These are phyloP conservation scores for Odocoileus virginianus DNA, from an alignment of 2,113 vertebrate species.

Conservation along the genomic window DNA sequence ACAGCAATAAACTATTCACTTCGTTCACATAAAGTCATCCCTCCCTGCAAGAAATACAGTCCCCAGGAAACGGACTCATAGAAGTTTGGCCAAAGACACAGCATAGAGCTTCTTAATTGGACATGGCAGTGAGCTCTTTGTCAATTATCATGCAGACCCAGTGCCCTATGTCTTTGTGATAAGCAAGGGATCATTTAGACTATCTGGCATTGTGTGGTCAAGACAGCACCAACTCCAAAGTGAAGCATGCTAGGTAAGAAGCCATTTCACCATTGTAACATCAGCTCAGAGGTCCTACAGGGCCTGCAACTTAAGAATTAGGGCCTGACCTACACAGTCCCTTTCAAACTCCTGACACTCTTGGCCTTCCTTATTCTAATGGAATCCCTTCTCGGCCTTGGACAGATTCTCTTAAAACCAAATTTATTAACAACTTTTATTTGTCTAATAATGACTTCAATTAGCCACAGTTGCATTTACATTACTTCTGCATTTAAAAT, in stretches of 20 bases:
- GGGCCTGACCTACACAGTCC: no score
- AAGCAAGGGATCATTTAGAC: background rate
- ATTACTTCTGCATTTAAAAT: background rate
- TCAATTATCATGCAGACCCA: background rate
- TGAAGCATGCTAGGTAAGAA: background rate
- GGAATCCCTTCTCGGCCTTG: background rate
- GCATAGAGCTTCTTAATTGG: background rate
- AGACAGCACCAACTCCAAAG: background rate
- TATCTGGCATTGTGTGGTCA: background rate
- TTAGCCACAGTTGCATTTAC: background rate
- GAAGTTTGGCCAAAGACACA: background rate
- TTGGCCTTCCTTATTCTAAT: background rate
- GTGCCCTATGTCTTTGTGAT: rapidly evolving
- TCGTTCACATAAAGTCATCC: background rate
- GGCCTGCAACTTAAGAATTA: no score
- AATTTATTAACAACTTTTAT: background rate
- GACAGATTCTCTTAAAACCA: background rate
- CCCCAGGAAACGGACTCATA: background rate
- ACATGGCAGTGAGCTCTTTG: background rate
- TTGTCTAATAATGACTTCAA: background rate
- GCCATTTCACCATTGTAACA: background rate
- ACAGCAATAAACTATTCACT: no score
- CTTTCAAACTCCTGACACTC: background rate
- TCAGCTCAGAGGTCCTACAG: background rate
- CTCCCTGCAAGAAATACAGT: background rate